Evolutionary conservation across 2,113 vertebrate genomes (phyloP).

Genomic region (Oncorhynchus tshawytscha): DNA sequence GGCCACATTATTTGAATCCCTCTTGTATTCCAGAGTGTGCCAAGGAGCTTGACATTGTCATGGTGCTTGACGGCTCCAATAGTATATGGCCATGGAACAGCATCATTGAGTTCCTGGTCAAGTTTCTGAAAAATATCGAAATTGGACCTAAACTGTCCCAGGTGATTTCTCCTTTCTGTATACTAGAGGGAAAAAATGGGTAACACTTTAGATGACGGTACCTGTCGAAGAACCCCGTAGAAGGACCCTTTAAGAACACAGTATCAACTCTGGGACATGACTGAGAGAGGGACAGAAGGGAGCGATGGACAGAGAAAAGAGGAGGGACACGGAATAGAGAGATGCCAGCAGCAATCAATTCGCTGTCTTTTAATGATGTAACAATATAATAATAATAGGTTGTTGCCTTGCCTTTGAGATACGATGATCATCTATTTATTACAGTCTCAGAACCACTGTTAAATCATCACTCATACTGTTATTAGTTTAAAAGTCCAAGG

Average conservation of each 20-base stretch:
- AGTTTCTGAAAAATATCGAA: conserved; percentile 81
- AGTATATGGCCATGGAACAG: conserved; percentile 93
- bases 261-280: too few relatives aligned
- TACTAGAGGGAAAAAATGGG: too few relatives aligned
- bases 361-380: neutral
- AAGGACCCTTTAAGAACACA: too few relatives aligned
- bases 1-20: neutral
- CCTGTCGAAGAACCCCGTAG: too few relatives aligned
- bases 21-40: conserved; percentile 80
- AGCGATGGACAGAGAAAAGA: too few relatives aligned
- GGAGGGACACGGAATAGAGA: too few relatives aligned
- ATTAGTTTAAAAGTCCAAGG: neutral
- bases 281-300: too few relatives aligned
- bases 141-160: conserved; percentile 88
- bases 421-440: neutral
- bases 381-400: neutral
- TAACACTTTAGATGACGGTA: too few relatives aligned
- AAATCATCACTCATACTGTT: neutral
- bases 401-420: too few relatives aligned
- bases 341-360: neutral
- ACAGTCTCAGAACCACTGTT: neutral
- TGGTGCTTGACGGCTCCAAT: conserved; percentile 95
- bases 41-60: conserved; percentile 87
- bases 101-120: conserved; percentile 81
- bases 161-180: conserved; percentile 61